Evolutionary conservation across 2,797 vertebrate genomes (phyloP).

Genomic region (Lithobates sylvaticus): DNA sequence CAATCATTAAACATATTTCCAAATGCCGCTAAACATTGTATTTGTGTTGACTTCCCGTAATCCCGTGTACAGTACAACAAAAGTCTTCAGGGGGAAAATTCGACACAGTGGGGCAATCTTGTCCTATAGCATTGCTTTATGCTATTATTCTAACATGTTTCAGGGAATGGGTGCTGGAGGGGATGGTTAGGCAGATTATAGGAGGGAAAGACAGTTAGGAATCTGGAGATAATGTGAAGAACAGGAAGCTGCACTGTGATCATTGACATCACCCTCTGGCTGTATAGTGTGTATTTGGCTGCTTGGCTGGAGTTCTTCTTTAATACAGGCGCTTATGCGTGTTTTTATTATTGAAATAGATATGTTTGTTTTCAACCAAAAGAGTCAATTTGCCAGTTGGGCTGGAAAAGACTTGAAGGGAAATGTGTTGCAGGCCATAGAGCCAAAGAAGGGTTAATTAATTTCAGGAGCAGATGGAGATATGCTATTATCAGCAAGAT

Average conservation of each 20-base stretch:
- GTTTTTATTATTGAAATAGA: not conserved
- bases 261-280: too few relatives aligned
- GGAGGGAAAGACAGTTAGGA: not conserved
- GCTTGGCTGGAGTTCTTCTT: not conserved
- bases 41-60: not conserved
- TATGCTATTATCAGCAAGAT: conserved; percentile 62
- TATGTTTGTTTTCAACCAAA: not conserved
- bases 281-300: not conserved
- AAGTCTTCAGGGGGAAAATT: too few relatives aligned
- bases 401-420: conserved; percentile 18
- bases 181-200: not conserved
- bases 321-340: not conserved
- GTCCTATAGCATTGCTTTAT: too few relatives aligned
- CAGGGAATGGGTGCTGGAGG: not conserved
- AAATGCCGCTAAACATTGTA: too few relatives aligned
- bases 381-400: not conserved
- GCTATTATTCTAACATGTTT: not conserved
- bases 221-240: too few relatives aligned
- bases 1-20: too few relatives aligned
- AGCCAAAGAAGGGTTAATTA: conserved; percentile 53
- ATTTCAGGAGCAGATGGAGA: conserved; percentile 59
- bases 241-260: not conserved
- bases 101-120: not conserved
- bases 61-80: not conserved
- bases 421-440: conserved; percentile 7